Base-by-base conservation (phyloP, 2,113 vertebrate genomes). In the Pardalotus punctatus region DNA sequence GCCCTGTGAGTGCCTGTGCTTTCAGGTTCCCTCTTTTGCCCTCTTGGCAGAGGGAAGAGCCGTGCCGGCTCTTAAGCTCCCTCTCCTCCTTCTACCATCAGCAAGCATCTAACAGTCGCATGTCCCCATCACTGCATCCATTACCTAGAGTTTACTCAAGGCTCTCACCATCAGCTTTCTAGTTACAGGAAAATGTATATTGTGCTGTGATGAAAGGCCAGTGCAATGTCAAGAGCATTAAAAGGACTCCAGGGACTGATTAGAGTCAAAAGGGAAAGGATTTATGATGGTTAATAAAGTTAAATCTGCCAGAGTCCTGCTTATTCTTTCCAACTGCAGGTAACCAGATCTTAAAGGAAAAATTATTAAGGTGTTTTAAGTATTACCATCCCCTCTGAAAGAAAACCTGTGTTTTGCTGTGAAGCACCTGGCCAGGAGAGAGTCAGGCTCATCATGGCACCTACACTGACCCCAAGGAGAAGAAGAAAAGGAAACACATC, bases 261-360 rank as follows among this genome's bases (percentile, higher is more conserved):
- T 76, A 86, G 38, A 93, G 85, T 92, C 85, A 94, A 94, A 97
- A 93, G 64, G 60, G 72, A 92, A 96, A 96, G 94, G 61, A 96
- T 96, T 97, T 94, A 95, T 81, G 88, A 93, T 38, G 43, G 69
- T 57, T 95, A 97, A 90, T 95, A 92, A 90, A 96, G 90, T 74
- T 94, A 93, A 95, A 91, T 81, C 86, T 92, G 80, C 53, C 88
- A 61, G 25, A 86, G 64, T 74, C 36, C 57, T 76, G 80, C 65
- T 94, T 90, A 81, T 67, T 93, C 88, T 88, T 96, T 88, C 72
- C 83, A 79, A 71, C 4, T 74, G 54, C 67, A 96, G 51, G 88
- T 90, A 92, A 92, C 62, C 57, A 81, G 53, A 86, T 91, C 88
- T 88, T 70, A 74, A 14, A 91, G 69, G 50, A 85, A 86, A 94